These are phyloP conservation scores for Gallinago jamesoni DNA, from an alignment of 2,113 vertebrate genomes.

Conservation along the genomic window DNA sequence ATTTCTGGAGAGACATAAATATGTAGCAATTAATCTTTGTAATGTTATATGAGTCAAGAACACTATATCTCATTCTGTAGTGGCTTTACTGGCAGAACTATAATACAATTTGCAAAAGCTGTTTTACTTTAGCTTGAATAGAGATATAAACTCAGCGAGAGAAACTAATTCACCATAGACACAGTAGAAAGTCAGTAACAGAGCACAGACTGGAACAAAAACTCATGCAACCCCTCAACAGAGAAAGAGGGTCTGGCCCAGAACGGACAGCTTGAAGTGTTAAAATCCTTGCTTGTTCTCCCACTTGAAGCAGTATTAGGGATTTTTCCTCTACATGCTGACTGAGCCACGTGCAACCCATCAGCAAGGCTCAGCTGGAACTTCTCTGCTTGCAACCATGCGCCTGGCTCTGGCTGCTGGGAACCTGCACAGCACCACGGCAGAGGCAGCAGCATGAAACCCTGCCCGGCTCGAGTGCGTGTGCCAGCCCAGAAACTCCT, in stretches of 20 bases:
- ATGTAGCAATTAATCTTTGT: not conserved
- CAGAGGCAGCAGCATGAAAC: not conserved
- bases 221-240: not conserved
- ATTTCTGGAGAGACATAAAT: not conserved
- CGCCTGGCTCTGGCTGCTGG: not conserved
- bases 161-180: not conserved
- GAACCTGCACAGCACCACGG: not conserved
- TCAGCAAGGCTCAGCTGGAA: not conserved
- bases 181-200: not conserved
- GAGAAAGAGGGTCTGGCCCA: not conserved
- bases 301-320: not conserved
- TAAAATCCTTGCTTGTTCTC: not conserved
- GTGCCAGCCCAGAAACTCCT: not conserved
- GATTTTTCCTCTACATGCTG: not conserved
- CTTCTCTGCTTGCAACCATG: not conserved
- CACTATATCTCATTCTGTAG: not conserved
- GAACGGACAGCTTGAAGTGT: not conserved
- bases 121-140: not conserved
- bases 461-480: fast-evolving
- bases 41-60: not conserved
- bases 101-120: not conserved
- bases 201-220: not conserved
- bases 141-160: not conserved
- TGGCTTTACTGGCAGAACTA: not conserved
- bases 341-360: not conserved